Evolutionary conservation across 2,888 invertebrate species (phyloP).

Genomic region (Spatulosminthurus flaviceps): DNA sequence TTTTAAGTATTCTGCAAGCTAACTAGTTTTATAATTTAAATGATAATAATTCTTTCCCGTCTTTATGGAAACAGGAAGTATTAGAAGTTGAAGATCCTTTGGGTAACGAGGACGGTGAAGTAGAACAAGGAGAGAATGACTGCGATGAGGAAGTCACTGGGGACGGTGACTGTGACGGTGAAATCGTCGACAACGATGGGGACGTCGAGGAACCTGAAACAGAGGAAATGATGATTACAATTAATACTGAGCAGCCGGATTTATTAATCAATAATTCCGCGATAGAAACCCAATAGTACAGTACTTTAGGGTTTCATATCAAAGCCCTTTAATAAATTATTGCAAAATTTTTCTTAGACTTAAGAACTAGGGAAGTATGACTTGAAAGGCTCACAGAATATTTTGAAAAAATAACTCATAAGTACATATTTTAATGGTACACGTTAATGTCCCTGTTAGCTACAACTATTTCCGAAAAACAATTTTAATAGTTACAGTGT

Average conservation of each 20-base stretch:
- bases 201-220: constrained; percentile 37
- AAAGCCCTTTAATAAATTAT: background rate
- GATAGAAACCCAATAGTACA: constrained; percentile 23
- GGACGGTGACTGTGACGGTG: constrained; percentile 37
- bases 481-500: no score
- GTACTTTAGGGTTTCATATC: no score
- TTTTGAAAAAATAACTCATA: background rate
- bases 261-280: constrained; percentile 63
- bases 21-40: no score
- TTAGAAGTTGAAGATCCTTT: constrained; percentile 42
- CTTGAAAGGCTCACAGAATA: background rate
- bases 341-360: background rate
- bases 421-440: background rate
- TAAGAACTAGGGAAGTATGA: background rate
- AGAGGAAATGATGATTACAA: constrained; percentile 75
- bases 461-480: no score
- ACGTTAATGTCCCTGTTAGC: background rate
- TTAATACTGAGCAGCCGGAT: constrained; percentile 73
- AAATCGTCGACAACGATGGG: constrained; percentile 44
- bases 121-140: constrained; percentile 52
- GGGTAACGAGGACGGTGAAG: constrained; percentile 52
- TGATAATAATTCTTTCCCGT: constrained; percentile 23
- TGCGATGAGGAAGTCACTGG: constrained; percentile 36
- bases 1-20: no score
- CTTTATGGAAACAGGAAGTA: constrained; percentile 44